These are phyloP conservation scores for Urophycis tenuis DNA, from an alignment of 2,797 vertebrate genomes.

Conservation along the genomic window DNA sequence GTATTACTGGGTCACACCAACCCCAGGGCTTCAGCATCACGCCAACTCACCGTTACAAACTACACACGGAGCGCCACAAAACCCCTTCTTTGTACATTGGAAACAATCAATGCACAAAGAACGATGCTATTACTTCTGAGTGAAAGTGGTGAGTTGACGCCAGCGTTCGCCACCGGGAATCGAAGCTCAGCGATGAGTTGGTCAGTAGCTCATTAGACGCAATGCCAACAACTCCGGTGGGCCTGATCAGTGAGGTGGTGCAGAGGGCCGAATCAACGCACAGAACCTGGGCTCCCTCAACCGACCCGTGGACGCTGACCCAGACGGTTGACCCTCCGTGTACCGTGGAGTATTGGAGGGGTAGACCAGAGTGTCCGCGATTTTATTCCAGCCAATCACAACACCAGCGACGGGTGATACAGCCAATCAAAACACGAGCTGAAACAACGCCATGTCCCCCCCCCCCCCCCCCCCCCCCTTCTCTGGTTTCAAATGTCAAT, in stretches of 20 bases:
- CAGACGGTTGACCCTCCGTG: background rate
- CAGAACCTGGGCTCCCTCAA: too few species aligned
- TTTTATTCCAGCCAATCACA: slow-evolving; percentile 8
- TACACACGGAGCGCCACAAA: too few species aligned
- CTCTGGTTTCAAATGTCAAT: too few species aligned
- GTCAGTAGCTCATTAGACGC: too few species aligned
- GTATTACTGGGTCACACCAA: background rate
- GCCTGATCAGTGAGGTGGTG: too few species aligned
- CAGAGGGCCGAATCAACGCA: too few species aligned
- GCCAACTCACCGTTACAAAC: background rate
- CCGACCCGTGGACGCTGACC: too few species aligned
- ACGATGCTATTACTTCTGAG: background rate
- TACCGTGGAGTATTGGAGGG: background rate
- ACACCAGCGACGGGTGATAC: background rate
- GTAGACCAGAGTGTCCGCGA: background rate
- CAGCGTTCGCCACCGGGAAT: too few species aligned
- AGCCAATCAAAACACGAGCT: background rate
- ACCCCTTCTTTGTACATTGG: too few species aligned
- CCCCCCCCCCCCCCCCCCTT: background rate
- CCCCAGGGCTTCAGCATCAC: background rate
- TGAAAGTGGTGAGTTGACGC: background rate
- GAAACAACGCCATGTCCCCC: background rate
- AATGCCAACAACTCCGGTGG: too few species aligned
- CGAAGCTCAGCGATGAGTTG: too few species aligned
- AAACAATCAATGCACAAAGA: background rate